Evolutionary conservation across 2,888 invertebrate genomes (phyloP).

Genomic region (Brenthis hecate): DNA sequence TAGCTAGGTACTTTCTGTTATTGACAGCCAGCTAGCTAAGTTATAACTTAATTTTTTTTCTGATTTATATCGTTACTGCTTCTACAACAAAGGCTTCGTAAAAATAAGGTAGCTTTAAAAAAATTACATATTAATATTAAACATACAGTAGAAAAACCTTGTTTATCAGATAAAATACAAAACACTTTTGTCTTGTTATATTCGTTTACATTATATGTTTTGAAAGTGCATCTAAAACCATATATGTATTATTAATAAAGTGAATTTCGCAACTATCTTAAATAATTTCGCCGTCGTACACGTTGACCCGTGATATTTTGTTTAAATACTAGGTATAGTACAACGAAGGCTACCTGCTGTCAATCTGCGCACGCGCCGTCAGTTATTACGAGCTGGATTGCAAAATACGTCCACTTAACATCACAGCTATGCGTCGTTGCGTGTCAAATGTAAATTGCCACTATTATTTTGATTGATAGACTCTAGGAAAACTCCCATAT

Average conservation of each 20-base stretch:
- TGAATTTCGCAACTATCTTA: conserved; percentile 28
- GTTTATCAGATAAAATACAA: too few species aligned
- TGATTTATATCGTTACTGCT: too few species aligned
- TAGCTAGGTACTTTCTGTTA: too few species aligned
- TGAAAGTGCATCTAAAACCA: background rate
- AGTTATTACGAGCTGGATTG: conserved; percentile 45
- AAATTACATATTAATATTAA: too few species aligned
- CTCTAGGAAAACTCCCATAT: conserved; percentile 44
- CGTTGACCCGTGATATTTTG: conserved; percentile 47
- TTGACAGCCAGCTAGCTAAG: too few species aligned
- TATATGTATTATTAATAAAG: conserved; percentile 5
- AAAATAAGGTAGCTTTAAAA: background rate
- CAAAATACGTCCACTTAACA: conserved; percentile 47
- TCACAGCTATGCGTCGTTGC: conserved; percentile 43
- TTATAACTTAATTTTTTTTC: too few species aligned
- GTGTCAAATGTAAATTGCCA: conserved; percentile 47
- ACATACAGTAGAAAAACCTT: too few species aligned
- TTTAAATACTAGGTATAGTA: conserved; percentile 49
- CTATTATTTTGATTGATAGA: conserved; percentile 49
- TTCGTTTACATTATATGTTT: background rate
- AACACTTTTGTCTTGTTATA: background rate
- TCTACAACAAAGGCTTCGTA: background rate
- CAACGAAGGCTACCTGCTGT: conserved; percentile 49
- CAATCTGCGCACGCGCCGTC: conserved; percentile 48
- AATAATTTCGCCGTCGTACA: conserved; percentile 26